Base-by-base conservation (phyloP, 2,888 invertebrate species). In the Aspidiotus rigidus region DNA sequence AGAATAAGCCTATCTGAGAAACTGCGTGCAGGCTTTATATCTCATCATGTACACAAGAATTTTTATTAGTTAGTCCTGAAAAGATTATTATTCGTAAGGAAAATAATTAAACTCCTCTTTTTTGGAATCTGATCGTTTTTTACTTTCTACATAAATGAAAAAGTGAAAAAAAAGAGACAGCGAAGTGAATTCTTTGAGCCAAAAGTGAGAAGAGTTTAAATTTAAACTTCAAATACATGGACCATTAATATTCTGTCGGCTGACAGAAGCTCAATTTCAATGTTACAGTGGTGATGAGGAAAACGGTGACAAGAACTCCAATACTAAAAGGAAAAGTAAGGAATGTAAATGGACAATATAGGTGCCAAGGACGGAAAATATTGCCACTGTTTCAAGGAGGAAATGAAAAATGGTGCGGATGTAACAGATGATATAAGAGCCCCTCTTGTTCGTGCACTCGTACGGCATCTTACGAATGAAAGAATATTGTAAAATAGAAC, bases 181-280 rank as follows among this genome's bases (percentile, higher is more conserved):
- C n/a, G 28, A 28, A 28, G 28, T 28, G 28, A 28, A 28, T 28
- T 5, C 28, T 28, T 1, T 3, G 28, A 28, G 28, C 28, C 28
- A 28, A 28, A 28, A 28, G 28, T 28, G 28, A 64, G 55, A 54
- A 54, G 53, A 39, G 64, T 64, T 64, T 64, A 64, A 64, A 64
- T 64, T 64, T 64, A 39, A 64, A 64, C 54, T 64, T 54, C 28
- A 63, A 63, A 63, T n/a, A 16, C 7, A 55, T n/a, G 40, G 39
- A 54, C 54, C 64, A 64, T 64, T 64, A 64, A 64, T 64, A 64
- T 64, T 64, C 64, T n/a, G n/a, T 49, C 49, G 49, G 49, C 28
- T 64, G 64, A 64, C 64, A 55, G 64, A 64, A 64, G 64, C 64
- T 64, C 64, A 64, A 64, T 64, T 64, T 55, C 15, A 54, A 64